phyloP scores from a whole-genome alignment of 2,113 vertebrate genomes.

The Myocastor coypus region DNA sequence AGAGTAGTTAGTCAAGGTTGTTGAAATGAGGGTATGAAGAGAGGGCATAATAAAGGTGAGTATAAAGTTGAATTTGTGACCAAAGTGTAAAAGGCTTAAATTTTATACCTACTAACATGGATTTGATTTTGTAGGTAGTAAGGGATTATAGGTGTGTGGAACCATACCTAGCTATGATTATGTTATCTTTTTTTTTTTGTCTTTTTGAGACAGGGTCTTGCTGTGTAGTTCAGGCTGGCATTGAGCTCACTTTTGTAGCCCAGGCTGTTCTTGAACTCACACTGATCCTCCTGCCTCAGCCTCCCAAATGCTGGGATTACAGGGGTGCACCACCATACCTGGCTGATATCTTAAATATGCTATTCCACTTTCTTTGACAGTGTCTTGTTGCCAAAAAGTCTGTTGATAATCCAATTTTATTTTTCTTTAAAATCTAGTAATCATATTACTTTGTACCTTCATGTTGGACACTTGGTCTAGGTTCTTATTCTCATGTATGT shows the following conservation, averaged over 20 bases:
- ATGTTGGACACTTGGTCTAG: not conserved
- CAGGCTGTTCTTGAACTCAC: no score
- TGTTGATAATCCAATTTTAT: not conserved
- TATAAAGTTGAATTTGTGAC: constrained; percentile 30
- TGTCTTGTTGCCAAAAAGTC: not conserved
- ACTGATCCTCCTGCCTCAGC: no score
- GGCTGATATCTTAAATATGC: no score
- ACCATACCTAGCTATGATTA: not conserved
- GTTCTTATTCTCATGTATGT: not conserved
- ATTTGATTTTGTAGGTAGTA: constrained; percentile 36
- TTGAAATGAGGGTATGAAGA: not conserved
- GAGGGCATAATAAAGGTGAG: not conserved
- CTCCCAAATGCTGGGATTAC: no score
- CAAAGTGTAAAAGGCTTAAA: not conserved
- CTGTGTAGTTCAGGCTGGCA: no score
- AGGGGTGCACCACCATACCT: no score
- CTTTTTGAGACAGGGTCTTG: no score
- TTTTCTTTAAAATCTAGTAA: not conserved
- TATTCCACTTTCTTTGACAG: constrained; percentile 17
- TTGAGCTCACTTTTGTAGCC: no score
- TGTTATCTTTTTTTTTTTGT: no score
- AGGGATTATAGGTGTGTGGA: not conserved
- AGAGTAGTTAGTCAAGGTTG: not conserved
- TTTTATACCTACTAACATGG: not conserved
- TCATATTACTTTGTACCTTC: not conserved